phyloP scores from a whole-genome alignment of 2,113 vertebrate species.

The Jacana jacana region DNA sequence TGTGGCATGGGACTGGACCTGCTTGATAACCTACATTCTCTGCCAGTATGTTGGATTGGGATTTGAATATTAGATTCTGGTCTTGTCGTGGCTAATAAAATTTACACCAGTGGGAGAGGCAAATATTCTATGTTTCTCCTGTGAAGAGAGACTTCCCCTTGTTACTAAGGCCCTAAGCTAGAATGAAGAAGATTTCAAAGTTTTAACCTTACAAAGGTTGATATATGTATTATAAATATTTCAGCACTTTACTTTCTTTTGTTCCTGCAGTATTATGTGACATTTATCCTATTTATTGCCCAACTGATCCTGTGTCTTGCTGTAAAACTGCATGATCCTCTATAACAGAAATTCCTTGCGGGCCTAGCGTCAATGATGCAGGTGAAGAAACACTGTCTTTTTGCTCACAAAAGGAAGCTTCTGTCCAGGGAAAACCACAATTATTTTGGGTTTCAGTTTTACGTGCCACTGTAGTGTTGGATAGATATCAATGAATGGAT shows the following conservation, averaged over 20 bases:
- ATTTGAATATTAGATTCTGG: not conserved
- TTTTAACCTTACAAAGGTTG: not conserved
- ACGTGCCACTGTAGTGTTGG: not conserved
- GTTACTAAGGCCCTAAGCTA: not conserved
- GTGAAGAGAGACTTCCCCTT: not conserved
- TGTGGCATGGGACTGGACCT: not conserved
- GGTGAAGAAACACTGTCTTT: not conserved
- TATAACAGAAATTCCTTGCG: not conserved
- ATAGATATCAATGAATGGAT: not conserved
- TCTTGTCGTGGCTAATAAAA: not conserved
- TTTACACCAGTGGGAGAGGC: not conserved
- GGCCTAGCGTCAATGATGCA: not conserved
- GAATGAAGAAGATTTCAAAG: not conserved
- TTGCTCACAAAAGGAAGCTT: not conserved
- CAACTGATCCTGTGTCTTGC: not conserved
- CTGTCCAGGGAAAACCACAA: not conserved
- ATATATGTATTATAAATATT: not conserved
- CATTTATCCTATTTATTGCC: slow-evolving; percentile 19
- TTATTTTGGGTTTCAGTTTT: not conserved
- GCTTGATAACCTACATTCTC: not conserved
- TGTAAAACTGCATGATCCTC: not conserved
- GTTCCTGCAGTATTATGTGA: not conserved
- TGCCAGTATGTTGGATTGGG: not conserved
- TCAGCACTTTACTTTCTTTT: not conserved
- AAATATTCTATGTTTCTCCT: not conserved